Evolutionary conservation across 2,113 vertebrate genomes (phyloP), one percentile per base, ranked within the genome.

Genomic region (Enhydra lutris): DNA sequence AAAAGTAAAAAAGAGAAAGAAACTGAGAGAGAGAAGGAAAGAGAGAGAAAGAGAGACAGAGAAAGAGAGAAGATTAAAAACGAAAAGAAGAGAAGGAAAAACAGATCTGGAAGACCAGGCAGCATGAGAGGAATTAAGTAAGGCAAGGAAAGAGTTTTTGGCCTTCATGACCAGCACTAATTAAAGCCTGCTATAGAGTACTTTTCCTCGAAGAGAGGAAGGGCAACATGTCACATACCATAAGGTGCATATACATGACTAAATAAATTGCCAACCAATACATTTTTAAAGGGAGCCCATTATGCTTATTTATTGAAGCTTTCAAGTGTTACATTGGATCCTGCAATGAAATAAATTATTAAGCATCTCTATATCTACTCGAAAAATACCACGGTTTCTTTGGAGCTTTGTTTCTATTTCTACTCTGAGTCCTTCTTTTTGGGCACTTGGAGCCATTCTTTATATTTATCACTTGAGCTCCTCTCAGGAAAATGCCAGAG

Each of bases 231-330:
- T 96, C 96, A 95, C 78, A 96, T 96, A 97, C 88, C 92, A 96
- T 98, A 97, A 97, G 88, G 78, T 47, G 85, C 95, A 95, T 92
- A 95, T 89, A 95, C 93, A 85, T 95, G 85, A 96, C 97, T 95
- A 98, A 97, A 98, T 98, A 98, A 98, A 97, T 98, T 98, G 97
- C 82, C 93, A 97, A 98, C 98, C 94, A 98, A 97, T 97, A 98
- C 98, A 97, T 98, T 98, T 98, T 98, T 97, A 97, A 98, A 96
- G 97, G 96, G 61, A 98, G 57, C 73, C 95, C 95, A 94, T 98
- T 98, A 97, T 45, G 42, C 95, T 98, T 97, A 98, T 97, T 97
- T 98, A 98, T 96, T 97, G 96, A 98, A 92, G 97, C 97, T 98
- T 96, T 98, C 97, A 95, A 95, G 95, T 96, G 67, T 97, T 98